Conservation (phyloP, 2,113 vertebrate species). For the Chrysemys picta region DNA sequence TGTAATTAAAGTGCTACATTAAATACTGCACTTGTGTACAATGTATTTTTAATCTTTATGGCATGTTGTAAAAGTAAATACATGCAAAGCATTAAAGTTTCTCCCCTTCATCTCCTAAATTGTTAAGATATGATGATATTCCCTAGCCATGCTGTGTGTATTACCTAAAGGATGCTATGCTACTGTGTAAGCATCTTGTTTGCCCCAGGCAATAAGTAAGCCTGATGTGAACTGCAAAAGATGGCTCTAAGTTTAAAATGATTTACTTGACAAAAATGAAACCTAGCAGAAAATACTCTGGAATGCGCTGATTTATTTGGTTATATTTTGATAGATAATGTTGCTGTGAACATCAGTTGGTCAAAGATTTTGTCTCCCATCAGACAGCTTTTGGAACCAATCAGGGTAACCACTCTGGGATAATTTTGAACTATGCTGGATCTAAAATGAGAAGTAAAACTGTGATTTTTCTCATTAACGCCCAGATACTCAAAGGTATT, state of each 20-base stretch:
- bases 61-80: slow-evolving; percentile 84
- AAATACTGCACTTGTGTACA: slow-evolving; percentile 82
- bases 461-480: background rate
- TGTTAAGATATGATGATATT: slow-evolving; percentile 63
- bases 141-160: background rate
- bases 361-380: slow-evolving; percentile 17
- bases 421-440: background rate
- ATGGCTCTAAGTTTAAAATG: background rate
- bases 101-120: slow-evolving; percentile 71
- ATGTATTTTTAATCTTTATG: slow-evolving; percentile 89
- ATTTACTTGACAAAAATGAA: slow-evolving; percentile 14
- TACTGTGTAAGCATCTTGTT: slow-evolving; percentile 12
- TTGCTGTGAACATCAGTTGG: slow-evolving; percentile 3
- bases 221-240: slow-evolving; percentile 29
- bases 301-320: background rate
- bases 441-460: background rate
- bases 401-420: background rate
- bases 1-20: slow-evolving; percentile 84
- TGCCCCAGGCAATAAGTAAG: slow-evolving; percentile 29
- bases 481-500: background rate
- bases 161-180: slow-evolving; percentile 44
- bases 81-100: slow-evolving; percentile 75
- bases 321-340: background rate
- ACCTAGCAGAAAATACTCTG: background rate
- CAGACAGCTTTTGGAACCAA: background rate